Conservation (phyloP, 1,140 invertebrate genomes). For the Anastatus disparis region DNA sequence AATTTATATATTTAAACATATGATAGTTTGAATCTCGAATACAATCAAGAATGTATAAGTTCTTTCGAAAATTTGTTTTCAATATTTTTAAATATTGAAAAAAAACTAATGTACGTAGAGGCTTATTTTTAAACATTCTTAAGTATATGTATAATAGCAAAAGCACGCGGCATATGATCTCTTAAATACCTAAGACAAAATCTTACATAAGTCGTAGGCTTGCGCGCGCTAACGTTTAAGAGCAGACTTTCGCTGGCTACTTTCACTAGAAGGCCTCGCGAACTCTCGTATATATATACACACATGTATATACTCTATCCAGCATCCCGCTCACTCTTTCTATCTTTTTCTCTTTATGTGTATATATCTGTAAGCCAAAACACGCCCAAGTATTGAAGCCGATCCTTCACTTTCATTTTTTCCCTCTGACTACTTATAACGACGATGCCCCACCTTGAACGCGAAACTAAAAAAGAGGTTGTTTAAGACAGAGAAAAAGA, state of each 20-base stretch:
- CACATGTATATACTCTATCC: background rate
- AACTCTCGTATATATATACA: too few relatives aligned
- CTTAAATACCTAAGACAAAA: slow-evolving; percentile 57
- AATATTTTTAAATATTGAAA: too few relatives aligned
- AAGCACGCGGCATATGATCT: slow-evolving; percentile 46
- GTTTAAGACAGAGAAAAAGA: too few relatives aligned
- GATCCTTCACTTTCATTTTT: slow-evolving; percentile 36
- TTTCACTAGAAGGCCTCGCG: slow-evolving; percentile 58
- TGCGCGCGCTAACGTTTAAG: too few relatives aligned
- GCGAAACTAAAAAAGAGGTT: slow-evolving; percentile 1
- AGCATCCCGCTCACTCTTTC: slow-evolving; percentile 26
- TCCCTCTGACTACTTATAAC: too few relatives aligned
- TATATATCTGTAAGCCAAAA: background rate
- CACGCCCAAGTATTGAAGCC: too few relatives aligned
- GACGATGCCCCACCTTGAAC: slow-evolving; percentile 19
- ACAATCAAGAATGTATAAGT: too few relatives aligned
- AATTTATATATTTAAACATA: too few relatives aligned
- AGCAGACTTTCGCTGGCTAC: slow-evolving; percentile 64
- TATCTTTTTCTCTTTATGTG: background rate
- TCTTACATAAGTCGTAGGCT: slow-evolving; percentile 65
- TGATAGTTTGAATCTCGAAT: too few relatives aligned
- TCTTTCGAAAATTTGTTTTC: too few relatives aligned
- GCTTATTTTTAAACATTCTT: background rate
- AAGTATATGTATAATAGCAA: background rate
- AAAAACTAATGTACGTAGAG: too few relatives aligned